These are phyloP conservation scores for Xerus inauris DNA, from an alignment of 2,113 vertebrate genomes.

Conservation along the genomic window DNA sequence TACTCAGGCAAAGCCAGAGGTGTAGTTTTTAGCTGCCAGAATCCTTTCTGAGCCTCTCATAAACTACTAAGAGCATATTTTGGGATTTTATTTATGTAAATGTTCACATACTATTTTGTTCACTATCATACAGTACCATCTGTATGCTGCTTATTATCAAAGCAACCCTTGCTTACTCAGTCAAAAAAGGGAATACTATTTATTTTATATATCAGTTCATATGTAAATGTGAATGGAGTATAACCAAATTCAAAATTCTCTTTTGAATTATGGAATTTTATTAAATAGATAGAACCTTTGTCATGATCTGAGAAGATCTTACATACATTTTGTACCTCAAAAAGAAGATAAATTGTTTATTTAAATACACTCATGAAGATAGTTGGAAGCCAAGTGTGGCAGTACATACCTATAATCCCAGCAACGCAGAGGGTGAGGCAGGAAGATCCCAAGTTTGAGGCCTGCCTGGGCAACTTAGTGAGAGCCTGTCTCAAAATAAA, in stretches of 20 bases:
- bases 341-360: slow-evolving; percentile 45
- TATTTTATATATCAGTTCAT: not conserved
- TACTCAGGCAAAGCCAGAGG: not conserved
- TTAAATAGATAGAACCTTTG: not conserved
- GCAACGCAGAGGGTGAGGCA: no score
- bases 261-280: slow-evolving; percentile 30
- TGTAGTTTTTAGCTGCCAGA: not conserved
- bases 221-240: not conserved
- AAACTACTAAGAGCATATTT: slow-evolving; percentile 10
- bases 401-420: no score
- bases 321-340: slow-evolving; percentile 37
- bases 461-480: no score
- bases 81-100: not conserved
- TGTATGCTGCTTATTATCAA: not conserved
- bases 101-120: not conserved
- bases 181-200: not conserved
- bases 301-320: slow-evolving; percentile 19
- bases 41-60: not conserved
- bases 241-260: not conserved
- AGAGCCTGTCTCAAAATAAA: no score
- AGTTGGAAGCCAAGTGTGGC: not conserved
- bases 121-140: not conserved
- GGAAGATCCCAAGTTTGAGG: no score
- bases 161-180: not conserved
- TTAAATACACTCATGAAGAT: slow-evolving; percentile 5